These are phyloP conservation scores for Galerucella calmariensis DNA, from an alignment of 2,888 invertebrate species.

Conservation along the genomic window DNA sequence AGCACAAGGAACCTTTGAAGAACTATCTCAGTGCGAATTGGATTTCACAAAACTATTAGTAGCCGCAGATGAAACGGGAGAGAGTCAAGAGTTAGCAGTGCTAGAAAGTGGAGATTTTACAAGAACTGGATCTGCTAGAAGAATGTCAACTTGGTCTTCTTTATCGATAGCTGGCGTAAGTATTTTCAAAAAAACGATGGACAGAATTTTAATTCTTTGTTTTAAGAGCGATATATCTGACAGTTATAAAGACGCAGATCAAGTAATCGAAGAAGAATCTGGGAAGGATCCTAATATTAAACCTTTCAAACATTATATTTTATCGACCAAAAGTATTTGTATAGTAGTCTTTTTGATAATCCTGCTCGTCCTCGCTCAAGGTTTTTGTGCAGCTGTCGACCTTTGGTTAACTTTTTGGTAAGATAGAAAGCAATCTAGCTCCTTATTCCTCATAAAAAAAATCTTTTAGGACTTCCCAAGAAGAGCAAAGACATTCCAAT, in stretches of 20 bases:
- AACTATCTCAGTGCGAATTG: slow-evolving; percentile 42
- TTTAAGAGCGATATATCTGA: slow-evolving; percentile 28
- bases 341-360: slow-evolving; percentile 45
- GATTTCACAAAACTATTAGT: slow-evolving; percentile 48
- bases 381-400: slow-evolving; percentile 55
- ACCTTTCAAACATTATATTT: slow-evolving; percentile 56
- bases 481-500: slow-evolving; percentile 21
- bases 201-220: neutral
- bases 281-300: slow-evolving; percentile 38
- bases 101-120: neutral
- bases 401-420: slow-evolving; percentile 60
- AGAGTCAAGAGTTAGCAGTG: slow-evolving; percentile 1
- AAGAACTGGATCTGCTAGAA: neutral
- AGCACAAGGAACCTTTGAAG: slow-evolving; percentile 49
- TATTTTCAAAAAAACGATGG: neutral
- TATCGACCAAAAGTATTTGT: slow-evolving; percentile 51
- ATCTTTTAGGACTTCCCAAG: slow-evolving; percentile 25
- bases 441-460: neutral
- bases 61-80: slow-evolving; percentile 37
- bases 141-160: slow-evolving; percentile 1
- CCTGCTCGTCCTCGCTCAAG: slow-evolving; percentile 54
- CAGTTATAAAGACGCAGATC: neutral
- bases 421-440: slow-evolving; percentile 24
- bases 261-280: slow-evolving; percentile 39
- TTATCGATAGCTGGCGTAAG: neutral